Conservation (phyloP, 2,888 invertebrate genomes). For the Nowickia ferox region DNA sequence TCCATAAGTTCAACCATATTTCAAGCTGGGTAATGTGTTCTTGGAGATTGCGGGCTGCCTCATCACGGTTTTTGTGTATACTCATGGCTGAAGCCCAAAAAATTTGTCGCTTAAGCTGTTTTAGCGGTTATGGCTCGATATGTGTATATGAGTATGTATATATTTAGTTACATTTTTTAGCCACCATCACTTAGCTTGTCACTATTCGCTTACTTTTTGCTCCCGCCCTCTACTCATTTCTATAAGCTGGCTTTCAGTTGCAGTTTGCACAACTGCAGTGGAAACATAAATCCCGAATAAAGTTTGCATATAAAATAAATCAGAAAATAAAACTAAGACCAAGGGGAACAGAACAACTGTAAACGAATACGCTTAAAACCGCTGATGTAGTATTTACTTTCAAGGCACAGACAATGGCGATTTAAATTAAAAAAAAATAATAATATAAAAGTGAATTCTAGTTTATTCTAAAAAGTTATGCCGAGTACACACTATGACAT, state of each 20-base stretch:
- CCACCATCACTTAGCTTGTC: neutral
- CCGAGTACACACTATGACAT: no score
- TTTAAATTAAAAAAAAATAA: neutral
- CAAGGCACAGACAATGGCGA: slow-evolving; percentile 25
- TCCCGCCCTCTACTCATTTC: no score
- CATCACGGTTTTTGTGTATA: no score
- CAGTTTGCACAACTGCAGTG: slow-evolving; percentile 14
- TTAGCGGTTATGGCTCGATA: no score
- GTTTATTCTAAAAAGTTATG: no score
- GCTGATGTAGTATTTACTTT: slow-evolving; percentile 55
- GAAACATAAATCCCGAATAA: slow-evolving; percentile 58
- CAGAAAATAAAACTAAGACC: slow-evolving; percentile 24
- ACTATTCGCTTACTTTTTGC: neutral
- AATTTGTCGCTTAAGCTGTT: no score
- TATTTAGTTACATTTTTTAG: neutral
- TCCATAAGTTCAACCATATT: no score
- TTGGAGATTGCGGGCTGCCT: no score
- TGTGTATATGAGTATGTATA: no score
- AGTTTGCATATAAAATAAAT: slow-evolving; percentile 32
- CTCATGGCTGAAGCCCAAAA: no score
- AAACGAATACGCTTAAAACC: slow-evolving; percentile 57
- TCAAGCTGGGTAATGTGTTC: no score
- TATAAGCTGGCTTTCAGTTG: neutral
- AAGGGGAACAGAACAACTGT: neutral
- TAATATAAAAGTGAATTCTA: no score